Percentiles rank a stretch among this genome's conserved stretches.
phyloP scores from a whole-genome alignment of 2,888 invertebrate species.

The Balanococcus diminutus region DNA sequence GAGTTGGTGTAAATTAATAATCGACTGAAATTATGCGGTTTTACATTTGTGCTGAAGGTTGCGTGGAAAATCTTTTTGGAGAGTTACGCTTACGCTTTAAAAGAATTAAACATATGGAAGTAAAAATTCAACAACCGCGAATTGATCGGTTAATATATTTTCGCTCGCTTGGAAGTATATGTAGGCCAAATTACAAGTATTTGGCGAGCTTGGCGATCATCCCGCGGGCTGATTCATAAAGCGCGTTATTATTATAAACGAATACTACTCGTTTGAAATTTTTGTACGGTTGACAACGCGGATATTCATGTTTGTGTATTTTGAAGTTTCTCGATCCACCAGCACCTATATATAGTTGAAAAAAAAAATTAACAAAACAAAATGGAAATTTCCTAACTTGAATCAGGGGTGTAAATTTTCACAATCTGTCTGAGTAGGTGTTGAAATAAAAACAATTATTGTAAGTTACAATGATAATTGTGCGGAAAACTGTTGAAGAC shows the following conservation, averaged over 20 bases:
- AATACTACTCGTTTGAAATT: background rate
- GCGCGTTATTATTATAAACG: conserved; percentile 13
- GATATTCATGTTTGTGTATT: background rate
- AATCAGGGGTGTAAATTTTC: background rate
- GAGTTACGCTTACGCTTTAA: background rate
- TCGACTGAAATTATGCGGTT: background rate
- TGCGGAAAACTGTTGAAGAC: background rate
- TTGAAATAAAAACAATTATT: background rate
- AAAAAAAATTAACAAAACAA: too few species aligned
- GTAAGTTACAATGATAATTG: background rate
- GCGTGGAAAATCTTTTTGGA: background rate
- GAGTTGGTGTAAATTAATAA: background rate
- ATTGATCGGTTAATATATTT: background rate
- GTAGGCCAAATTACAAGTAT: conserved; percentile 20
- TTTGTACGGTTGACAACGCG: conserved; percentile 1
- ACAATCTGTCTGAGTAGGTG: too few species aligned
- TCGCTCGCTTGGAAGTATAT: background rate
- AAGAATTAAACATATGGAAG: background rate
- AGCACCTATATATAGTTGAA: background rate
- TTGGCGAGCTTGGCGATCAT: background rate
- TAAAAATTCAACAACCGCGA: background rate
- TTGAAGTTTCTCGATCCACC: background rate
- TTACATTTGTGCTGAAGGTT: background rate
- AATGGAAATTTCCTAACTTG: background rate
- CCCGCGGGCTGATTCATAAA: conserved; percentile 12